Percentiles rank a stretch among this genome's conserved stretches.
Evolutionary conservation across 2,888 invertebrate species (phyloP).

Genomic region (Amphipyra tragopoginis): DNA sequence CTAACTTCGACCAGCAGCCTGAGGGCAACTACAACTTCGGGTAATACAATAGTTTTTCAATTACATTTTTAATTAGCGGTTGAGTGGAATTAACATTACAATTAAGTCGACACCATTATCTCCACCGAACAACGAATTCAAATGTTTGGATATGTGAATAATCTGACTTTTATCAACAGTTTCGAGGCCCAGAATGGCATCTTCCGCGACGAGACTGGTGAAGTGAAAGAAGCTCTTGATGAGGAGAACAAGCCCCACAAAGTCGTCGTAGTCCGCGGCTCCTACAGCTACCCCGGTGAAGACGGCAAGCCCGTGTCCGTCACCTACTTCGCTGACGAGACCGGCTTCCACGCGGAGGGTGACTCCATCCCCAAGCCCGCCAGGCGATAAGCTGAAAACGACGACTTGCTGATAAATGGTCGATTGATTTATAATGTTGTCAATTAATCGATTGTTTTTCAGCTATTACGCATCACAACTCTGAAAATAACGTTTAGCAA

Average conservation of each 20-base stretch:
- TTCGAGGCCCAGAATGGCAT: slow-evolving; percentile 90
- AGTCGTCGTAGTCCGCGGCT: slow-evolving; percentile 90
- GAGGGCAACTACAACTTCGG: slow-evolving; percentile 16
- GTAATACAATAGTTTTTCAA: slow-evolving; percentile 21
- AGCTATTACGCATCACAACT: slow-evolving; percentile 3
- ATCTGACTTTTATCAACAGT: slow-evolving; percentile 13
- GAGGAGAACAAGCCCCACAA: slow-evolving; percentile 89
- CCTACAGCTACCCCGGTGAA: slow-evolving; percentile 87
- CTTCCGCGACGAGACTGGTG: slow-evolving; percentile 85
- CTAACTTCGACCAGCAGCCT: neutral
- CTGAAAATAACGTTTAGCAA: slow-evolving; percentile 23
- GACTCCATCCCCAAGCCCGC: slow-evolving; percentile 89
- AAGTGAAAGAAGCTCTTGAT: slow-evolving; percentile 77
- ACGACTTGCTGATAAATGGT: slow-evolving; percentile 44
- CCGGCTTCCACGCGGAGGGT: slow-evolving; percentile 91
- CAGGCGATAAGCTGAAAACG: slow-evolving; percentile 59
- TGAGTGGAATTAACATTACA: neutral
- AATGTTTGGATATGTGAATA: neutral
- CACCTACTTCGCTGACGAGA: slow-evolving; percentile 91
- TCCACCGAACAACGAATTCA: neutral
- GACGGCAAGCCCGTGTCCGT: slow-evolving; percentile 88
- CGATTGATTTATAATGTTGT: slow-evolving; percentile 34
- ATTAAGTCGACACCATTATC: neutral
- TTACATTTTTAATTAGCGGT: neutral
- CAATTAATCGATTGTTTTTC: slow-evolving; percentile 25